phyloP scores from a whole-genome alignment of 2,797 vertebrate genomes.

The Acridotheres tristis region DNA sequence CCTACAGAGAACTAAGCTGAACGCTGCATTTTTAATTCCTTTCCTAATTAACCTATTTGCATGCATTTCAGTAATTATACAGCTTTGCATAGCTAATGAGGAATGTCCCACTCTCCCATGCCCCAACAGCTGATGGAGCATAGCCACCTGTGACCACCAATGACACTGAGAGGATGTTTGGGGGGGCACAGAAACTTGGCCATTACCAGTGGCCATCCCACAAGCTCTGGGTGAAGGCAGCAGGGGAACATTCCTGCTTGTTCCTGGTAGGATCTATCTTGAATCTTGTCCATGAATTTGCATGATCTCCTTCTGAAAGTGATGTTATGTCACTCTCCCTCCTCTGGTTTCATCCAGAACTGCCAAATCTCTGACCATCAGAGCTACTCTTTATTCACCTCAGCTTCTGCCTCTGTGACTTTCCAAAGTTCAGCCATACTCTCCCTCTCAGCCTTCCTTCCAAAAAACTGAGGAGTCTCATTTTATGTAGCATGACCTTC shows the following conservation, averaged over 20 bases:
- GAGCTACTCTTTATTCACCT: not conserved
- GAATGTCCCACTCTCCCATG: not conserved
- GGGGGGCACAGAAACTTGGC: not conserved
- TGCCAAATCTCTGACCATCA: not conserved
- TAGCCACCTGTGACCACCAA: not conserved
- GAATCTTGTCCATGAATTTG: not conserved
- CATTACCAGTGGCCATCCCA: no score
- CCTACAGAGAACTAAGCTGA: not conserved
- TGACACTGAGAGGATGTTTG: not conserved
- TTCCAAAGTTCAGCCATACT: not conserved
- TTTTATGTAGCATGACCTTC: not conserved
- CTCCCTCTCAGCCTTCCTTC: not conserved
- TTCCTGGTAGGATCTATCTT: not conserved
- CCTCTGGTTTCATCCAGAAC: not conserved
- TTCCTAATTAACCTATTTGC: slow-evolving; percentile 48
- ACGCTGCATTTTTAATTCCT: not conserved
- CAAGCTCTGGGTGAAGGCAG: not conserved
- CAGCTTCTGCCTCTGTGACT: not conserved
- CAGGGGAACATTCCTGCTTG: not conserved
- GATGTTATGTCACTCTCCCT: not conserved
- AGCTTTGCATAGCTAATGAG: slow-evolving; percentile 2
- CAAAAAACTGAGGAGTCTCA: not conserved
- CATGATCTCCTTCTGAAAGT: not conserved
- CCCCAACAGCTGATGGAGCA: not conserved
- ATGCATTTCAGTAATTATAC: slow-evolving; percentile 12